Evolutionary conservation across 2,888 invertebrate genomes (phyloP).

Genomic region (Venusia cambrica): DNA sequence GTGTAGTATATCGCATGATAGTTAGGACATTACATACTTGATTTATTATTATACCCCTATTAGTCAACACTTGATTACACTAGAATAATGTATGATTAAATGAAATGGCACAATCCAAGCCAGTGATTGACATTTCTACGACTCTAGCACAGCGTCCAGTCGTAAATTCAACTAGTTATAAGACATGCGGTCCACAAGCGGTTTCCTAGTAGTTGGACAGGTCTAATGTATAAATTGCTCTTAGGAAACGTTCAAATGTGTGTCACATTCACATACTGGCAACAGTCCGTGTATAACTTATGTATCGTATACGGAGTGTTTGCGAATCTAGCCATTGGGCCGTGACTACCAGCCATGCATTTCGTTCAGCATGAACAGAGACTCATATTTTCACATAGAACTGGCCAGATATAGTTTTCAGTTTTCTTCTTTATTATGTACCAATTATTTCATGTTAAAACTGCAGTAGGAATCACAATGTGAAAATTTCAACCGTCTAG

Average conservation of each 20-base stretch:
- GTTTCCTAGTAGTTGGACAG: constrained; percentile 20
- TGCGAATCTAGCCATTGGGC: constrained; percentile 33
- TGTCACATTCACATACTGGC: constrained; percentile 38
- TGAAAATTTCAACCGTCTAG: too few species aligned
- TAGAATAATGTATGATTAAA: too few species aligned
- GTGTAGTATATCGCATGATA: too few species aligned
- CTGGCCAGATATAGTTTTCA: neutral
- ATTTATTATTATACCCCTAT: too few species aligned
- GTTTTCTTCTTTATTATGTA: neutral
- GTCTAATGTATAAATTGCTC: constrained; percentile 36
- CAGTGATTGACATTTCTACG: too few species aligned
- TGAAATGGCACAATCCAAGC: too few species aligned
- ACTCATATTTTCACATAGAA: constrained; percentile 13
- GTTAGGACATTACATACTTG: too few species aligned
- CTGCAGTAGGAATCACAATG: too few species aligned
- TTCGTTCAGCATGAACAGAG: constrained; percentile 7
- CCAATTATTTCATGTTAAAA: neutral
- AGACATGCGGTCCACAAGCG: too few species aligned
- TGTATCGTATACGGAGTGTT: constrained; percentile 29
- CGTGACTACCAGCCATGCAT: constrained; percentile 25
- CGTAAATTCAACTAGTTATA: too few species aligned
- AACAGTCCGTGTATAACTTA: constrained; percentile 47
- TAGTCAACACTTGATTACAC: too few species aligned
- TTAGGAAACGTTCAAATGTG: constrained; percentile 44
- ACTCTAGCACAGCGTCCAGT: constrained; percentile 14